Percentiles rank a stretch among this genome's conserved stretches.
Evolutionary conservation across 2,113 vertebrate genomes (phyloP).

Genomic region (Microtus montanus): DNA sequence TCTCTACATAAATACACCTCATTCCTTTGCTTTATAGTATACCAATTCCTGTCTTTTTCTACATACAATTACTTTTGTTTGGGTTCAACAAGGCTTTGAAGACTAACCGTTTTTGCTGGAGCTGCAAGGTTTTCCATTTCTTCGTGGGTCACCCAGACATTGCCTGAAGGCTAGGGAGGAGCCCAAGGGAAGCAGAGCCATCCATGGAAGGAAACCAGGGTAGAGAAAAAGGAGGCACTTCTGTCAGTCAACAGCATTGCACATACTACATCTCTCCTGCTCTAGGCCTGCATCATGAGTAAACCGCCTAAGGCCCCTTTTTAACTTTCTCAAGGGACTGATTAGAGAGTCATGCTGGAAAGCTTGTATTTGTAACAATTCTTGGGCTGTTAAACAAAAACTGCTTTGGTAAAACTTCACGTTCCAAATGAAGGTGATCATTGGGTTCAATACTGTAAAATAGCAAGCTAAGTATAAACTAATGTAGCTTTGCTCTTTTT

Average conservation of each 20-base stretch:
- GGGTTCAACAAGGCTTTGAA: conserved; percentile 25
- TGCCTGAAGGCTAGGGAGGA: conserved; percentile 94
- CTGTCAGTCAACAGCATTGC: conserved; percentile 96
- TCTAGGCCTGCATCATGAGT: background rate
- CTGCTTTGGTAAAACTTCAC: background rate
- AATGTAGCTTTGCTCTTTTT: background rate
- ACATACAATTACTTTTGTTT: background rate
- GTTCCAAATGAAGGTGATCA: background rate
- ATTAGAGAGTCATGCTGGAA: background rate
- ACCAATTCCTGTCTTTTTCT: background rate
- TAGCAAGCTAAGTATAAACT: background rate
- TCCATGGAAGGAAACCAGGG: conserved; percentile 95
- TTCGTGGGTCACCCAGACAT: conserved; percentile 99
- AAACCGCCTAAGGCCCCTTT: background rate
- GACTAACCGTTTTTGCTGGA: conserved; percentile 98
- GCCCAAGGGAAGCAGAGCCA: conserved; percentile 86
- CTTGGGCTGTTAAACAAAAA: background rate
- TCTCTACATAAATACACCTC: background rate
- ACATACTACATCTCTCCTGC: conserved; percentile 84
- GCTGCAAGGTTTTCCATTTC: conserved; percentile 99
- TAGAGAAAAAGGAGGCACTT: conserved; percentile 98
- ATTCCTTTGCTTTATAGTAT: background rate
- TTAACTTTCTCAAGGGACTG: conserved; percentile 1
- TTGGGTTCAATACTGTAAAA: background rate
- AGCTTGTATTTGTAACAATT: background rate